These are phyloP conservation scores for Syngnathus acus DNA, from an alignment of 2,797 vertebrate genomes.

Conservation along the genomic window DNA sequence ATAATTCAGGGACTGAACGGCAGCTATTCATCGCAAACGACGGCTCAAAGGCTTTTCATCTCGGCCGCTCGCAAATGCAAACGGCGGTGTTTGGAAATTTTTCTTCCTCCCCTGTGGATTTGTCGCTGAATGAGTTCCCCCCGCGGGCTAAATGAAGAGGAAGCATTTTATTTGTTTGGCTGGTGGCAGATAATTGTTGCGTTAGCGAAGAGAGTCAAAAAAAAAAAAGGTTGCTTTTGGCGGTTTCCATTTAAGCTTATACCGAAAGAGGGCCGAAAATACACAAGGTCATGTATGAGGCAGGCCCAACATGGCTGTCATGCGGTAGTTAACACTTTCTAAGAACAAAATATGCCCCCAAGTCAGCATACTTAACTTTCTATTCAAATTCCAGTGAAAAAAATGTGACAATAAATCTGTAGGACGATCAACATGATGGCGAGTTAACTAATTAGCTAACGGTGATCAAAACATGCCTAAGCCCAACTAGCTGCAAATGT, in stretches of 20 bases:
- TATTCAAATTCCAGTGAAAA: background rate
- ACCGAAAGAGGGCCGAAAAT: background rate
- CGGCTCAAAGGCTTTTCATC: slow-evolving; percentile 44
- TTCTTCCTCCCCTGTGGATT: slow-evolving; percentile 27
- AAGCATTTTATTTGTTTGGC: slow-evolving; percentile 44
- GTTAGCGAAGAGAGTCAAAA: slow-evolving; percentile 8
- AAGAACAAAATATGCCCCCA: too few relatives aligned
- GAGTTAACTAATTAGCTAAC: background rate
- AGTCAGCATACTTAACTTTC: background rate
- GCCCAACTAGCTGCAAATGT: background rate
- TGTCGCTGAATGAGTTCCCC: slow-evolving; percentile 32
- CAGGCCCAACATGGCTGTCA: background rate
- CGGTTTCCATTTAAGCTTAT: background rate
- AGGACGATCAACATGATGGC: background rate
- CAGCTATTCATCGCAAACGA: slow-evolving; percentile 19
- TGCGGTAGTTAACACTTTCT: background rate
- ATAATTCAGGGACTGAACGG: slow-evolving; percentile 21
- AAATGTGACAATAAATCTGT: background rate
- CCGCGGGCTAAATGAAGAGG: slow-evolving; percentile 37
- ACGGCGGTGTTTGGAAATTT: slow-evolving; percentile 39
- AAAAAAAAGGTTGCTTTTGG: background rate
- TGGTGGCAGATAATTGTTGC: slow-evolving; percentile 36
- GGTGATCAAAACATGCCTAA: background rate
- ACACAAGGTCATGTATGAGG: too few relatives aligned
- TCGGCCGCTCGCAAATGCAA: slow-evolving; percentile 33